Percentiles rank a stretch among this genome's conserved stretches.
phyloP scores from a whole-genome alignment of 2,888 invertebrate genomes.

The Petrophora chlorosata region DNA sequence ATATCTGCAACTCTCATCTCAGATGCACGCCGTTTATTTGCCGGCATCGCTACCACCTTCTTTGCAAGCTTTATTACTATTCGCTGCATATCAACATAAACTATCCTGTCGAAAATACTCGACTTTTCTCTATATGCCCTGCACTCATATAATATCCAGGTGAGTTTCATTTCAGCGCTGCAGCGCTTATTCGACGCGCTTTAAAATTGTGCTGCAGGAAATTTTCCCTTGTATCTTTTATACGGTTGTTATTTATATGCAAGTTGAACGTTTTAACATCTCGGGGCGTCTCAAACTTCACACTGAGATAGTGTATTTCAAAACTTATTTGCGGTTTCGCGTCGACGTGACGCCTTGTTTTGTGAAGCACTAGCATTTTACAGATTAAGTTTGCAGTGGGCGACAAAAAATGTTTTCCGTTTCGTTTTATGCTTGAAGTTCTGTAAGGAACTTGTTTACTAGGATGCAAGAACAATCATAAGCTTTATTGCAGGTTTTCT shows the following conservation, averaged over 20 bases:
- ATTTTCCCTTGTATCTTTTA: conserved; percentile 15
- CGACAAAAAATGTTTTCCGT: conserved; percentile 20
- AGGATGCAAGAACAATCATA: background rate
- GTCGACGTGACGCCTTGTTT: conserved; percentile 22
- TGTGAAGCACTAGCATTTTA: conserved; percentile 25
- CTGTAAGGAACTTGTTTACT: background rate
- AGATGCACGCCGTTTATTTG: conserved; percentile 12
- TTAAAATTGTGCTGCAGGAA: conserved; percentile 25
- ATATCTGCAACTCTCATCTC: conserved; percentile 9
- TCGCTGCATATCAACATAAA: conserved; percentile 5
- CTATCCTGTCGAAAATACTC: background rate
- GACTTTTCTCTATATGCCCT: background rate
- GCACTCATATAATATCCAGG: background rate
- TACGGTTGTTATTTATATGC: conserved; percentile 41
- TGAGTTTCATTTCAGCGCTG: conserved; percentile 9
- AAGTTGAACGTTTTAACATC: conserved; percentile 45
- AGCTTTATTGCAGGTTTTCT: background rate
- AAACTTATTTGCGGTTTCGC: conserved; percentile 40
- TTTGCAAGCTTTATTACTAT: conserved; percentile 12
- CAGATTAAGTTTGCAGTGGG: conserved; percentile 24
- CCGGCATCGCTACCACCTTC: conserved; percentile 14
- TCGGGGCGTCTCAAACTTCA: conserved; percentile 43
- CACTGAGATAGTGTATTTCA: conserved; percentile 39
- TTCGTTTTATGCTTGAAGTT: conserved; percentile 15
- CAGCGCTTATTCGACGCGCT: conserved; percentile 14